phyloP scores from a whole-genome alignment of 2,797 vertebrate species.

The Sparus aurata region DNA sequence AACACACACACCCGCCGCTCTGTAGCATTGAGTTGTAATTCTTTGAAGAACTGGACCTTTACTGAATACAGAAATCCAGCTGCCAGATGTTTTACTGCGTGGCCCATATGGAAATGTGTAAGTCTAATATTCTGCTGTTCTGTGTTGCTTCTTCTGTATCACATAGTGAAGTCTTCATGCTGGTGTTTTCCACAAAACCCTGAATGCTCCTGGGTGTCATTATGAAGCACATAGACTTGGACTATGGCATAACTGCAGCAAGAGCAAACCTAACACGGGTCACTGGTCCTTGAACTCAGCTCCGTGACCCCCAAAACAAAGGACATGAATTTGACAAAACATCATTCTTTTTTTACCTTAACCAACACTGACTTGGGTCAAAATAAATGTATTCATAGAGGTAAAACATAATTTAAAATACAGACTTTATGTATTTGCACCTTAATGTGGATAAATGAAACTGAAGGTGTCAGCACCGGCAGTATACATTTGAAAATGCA shows the following conservation, averaged over 20 bases:
- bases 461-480: not conserved
- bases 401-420: not conserved
- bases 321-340: not conserved
- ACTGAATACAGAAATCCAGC: not conserved
- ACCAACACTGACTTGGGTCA: not conserved
- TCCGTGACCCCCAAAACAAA: not conserved
- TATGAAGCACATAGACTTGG: not conserved
- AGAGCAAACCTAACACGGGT: too few relatives aligned
- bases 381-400: not conserved
- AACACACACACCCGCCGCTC: not conserved
- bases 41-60: not conserved
- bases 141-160: not conserved
- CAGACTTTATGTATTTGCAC: too few relatives aligned
- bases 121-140: not conserved
- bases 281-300: not conserved
- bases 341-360: not conserved
- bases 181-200: conserved; percentile 1
- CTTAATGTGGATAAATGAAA: not conserved
- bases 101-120: not conserved
- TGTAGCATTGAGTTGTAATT: not conserved
- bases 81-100: not conserved
- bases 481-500: not conserved
- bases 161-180: not conserved
- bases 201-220: not conserved
- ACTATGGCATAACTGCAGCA: not conserved